These are phyloP conservation scores for Pseudomyrmex pallidus DNA, from an alignment of 1,140 invertebrate species.

Conservation along the genomic window DNA sequence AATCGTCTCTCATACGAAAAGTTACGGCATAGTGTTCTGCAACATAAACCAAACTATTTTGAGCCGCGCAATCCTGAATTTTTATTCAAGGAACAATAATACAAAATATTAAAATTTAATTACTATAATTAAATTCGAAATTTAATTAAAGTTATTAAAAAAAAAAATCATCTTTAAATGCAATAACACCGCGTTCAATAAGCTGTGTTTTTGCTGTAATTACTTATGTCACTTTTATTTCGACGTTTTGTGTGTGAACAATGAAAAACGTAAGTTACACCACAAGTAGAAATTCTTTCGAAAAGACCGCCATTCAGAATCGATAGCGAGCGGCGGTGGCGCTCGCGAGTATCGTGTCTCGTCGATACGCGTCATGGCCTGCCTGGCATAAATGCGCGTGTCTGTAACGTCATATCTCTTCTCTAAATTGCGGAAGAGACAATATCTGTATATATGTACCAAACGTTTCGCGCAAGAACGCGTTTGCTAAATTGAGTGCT, in stretches of 20 bases:
- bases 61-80: conserved; percentile 1
- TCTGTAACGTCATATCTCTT: neutral
- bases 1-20: conserved; percentile 17
- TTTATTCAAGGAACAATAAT: neutral
- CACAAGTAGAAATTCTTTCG: conserved; percentile 9
- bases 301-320: conserved; percentile 63
- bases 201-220: neutral
- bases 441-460: neutral
- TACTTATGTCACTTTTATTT: no score
- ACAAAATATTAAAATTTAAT: neutral
- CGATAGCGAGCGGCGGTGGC: conserved; percentile 47
- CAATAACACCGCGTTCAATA: neutral
- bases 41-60: neutral
- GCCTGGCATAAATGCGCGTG: conserved; percentile 22
- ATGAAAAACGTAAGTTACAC: no score
- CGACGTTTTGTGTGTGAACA: no score
- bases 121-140: neutral
- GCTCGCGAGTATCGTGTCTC: conserved; percentile 37
- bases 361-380: neutral
- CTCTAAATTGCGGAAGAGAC: conserved; percentile 8
- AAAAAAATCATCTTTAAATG: neutral
- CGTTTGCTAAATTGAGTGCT: neutral
- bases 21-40: conserved; percentile 6
- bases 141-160: neutral
- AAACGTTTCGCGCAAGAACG: neutral